Percentiles rank a stretch among this genome's conserved stretches.
Evolutionary conservation across 2,888 invertebrate genomes (phyloP).

Genomic region (Tanypteryx hageni): DNA sequence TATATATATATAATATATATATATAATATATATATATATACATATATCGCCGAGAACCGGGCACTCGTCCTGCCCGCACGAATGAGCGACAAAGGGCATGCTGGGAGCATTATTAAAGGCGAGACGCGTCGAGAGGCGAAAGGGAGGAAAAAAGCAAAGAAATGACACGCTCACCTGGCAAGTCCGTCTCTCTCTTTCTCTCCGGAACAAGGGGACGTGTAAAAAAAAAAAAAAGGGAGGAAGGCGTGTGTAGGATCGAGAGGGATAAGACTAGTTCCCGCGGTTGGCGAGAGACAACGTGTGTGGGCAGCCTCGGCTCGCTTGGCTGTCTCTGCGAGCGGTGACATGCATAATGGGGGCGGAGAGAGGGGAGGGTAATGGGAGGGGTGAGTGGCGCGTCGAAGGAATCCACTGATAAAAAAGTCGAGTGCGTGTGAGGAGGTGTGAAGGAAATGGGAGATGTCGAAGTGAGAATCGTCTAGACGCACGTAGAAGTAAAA

Average conservation of each 20-base stretch:
- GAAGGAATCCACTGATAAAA: not conserved
- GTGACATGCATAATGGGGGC: constrained; percentile 24
- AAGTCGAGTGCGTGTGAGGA: not conserved
- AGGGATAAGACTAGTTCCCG: not conserved
- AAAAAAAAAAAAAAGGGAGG: not conserved
- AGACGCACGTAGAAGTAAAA: not conserved
- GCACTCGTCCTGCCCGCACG: not conserved
- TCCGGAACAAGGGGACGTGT: not conserved
- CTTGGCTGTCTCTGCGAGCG: not conserved
- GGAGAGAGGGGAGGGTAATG: not conserved
- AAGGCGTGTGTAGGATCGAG: not conserved
- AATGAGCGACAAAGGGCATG: not conserved
- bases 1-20: too few relatives aligned
- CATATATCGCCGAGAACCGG: constrained; percentile 26
- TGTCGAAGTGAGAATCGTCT: not conserved
- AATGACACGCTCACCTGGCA: constrained; percentile 33
- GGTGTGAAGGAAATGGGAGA: not conserved
- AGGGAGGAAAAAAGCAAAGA: not conserved
- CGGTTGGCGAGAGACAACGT: not conserved
- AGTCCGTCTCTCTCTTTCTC: not conserved
- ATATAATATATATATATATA: constrained; percentile 15
- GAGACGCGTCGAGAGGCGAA: not conserved
- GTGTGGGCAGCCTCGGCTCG: constrained; percentile 36
- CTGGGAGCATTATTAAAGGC: not conserved
- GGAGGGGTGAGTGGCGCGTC: not conserved